A percentile compares a stretch with the other conserved stretches of the same genome.
Conservation (phyloP, 2,888 invertebrate genomes). For the Drosophila quasianomalipes region DNA sequence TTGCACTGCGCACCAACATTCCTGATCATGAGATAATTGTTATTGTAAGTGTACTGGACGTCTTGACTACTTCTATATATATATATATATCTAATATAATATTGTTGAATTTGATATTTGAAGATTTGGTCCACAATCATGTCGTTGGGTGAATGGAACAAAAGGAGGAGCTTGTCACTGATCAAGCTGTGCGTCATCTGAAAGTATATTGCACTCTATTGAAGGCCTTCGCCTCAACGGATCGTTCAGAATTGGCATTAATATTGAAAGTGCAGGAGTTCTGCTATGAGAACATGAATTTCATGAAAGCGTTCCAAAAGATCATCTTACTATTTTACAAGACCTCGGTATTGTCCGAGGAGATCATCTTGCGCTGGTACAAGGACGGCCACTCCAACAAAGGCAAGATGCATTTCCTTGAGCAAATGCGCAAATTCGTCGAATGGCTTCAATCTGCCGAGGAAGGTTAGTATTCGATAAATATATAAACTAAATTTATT, state of each 20-base stretch:
- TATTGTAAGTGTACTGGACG: constrained; percentile 87
- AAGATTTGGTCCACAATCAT: constrained; percentile 98
- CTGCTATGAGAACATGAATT: constrained; percentile 99
- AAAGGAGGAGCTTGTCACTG: constrained; percentile 98
- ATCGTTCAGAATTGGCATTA: constrained; percentile 94
- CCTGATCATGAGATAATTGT: constrained; percentile 96
- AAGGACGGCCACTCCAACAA: constrained; percentile 96
- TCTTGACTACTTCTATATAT: not conserved
- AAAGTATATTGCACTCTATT: constrained; percentile 94
- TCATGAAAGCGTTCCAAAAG: constrained; percentile 99
- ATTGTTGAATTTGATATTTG: not conserved
- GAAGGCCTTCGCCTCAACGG: constrained; percentile 93
- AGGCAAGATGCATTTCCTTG: constrained; percentile 98
- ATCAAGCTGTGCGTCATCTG: constrained; percentile 96
- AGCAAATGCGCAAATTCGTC: constrained; percentile 98
- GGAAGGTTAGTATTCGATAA: constrained; percentile 87
- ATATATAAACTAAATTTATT: not conserved
- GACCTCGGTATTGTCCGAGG: constrained; percentile 97
- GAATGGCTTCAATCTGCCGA: constrained; percentile 99
- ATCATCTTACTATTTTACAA: constrained; percentile 98
- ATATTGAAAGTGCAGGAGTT: constrained; percentile 98
- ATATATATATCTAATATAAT: not conserved
- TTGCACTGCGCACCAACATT: constrained; percentile 92
- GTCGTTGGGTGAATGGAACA: constrained; percentile 99
- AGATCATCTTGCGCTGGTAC: constrained; percentile 98